Percentiles rank a stretch among this genome's conserved stretches.
These are phyloP conservation scores for Seira musarum DNA, from an alignment of 2,888 invertebrate genomes.

Conservation along the genomic window DNA sequence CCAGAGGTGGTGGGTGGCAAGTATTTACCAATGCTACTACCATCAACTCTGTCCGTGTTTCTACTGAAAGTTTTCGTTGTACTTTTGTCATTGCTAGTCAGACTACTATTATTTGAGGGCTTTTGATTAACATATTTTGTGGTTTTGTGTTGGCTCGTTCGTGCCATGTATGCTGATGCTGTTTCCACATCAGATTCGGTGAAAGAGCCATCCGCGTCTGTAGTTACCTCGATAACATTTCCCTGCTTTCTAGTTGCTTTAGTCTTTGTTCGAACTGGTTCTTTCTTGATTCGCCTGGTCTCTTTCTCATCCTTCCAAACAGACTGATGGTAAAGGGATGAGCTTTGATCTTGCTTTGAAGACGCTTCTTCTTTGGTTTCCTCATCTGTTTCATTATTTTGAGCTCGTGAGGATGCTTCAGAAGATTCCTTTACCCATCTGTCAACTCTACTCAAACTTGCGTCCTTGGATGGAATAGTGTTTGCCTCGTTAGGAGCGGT, in stretches of 20 bases:
- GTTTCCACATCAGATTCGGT: slow-evolving; percentile 48
- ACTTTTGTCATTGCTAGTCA: slow-evolving; percentile 19
- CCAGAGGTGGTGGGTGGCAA: slow-evolving; percentile 23
- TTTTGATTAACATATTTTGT: slow-evolving; percentile 17
- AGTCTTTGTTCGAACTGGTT: neutral
- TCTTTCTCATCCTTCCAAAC: slow-evolving; percentile 58
- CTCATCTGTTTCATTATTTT: slow-evolving; percentile 35
- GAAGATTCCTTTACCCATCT: slow-evolving; percentile 60
- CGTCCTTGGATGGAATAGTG: slow-evolving; percentile 40
- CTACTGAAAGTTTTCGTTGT: slow-evolving; percentile 15
- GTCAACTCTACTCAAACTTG: slow-evolving; percentile 52
- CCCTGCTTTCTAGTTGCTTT: slow-evolving; percentile 11
- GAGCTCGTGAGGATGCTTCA: slow-evolving; percentile 24
- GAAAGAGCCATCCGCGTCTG: slow-evolving; percentile 25
- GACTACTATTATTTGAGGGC: neutral
- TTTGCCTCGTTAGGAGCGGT: neutral
- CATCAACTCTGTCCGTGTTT: slow-evolving; percentile 19
- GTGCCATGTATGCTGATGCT: slow-evolving; percentile 28
- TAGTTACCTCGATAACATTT: slow-evolving; percentile 22
- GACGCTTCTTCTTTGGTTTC: slow-evolving; percentile 20
- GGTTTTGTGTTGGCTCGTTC: slow-evolving; percentile 1
- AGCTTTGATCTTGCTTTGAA: slow-evolving; percentile 18
- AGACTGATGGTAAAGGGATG: slow-evolving; percentile 63
- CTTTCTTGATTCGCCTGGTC: slow-evolving; percentile 8
- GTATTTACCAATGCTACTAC: slow-evolving; percentile 25